phyloP scores from a whole-genome alignment of 2,113 vertebrate genomes.

The Gymnarchus niloticus region DNA sequence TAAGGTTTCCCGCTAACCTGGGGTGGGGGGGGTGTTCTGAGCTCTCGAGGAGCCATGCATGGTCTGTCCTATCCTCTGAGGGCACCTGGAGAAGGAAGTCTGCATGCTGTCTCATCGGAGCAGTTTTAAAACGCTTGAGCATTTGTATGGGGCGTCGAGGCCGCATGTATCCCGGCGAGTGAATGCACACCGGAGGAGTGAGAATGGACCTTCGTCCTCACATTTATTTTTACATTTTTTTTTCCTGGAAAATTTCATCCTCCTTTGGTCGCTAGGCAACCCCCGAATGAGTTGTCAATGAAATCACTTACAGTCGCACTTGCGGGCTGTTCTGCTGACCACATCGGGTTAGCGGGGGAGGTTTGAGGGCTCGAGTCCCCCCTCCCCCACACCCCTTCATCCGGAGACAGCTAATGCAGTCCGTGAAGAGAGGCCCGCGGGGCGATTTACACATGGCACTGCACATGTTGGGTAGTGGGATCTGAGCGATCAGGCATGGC shows the following conservation, averaged over 20 bases:
- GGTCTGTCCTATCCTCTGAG: not conserved
- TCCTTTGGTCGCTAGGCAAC: slow-evolving; percentile 6
- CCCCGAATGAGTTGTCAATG: slow-evolving; percentile 1
- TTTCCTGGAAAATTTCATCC: not conserved
- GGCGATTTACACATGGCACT: not conserved
- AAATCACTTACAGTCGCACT: not conserved
- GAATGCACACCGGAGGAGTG: not conserved
- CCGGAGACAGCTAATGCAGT: too few relatives aligned
- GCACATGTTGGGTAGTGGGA: not conserved
- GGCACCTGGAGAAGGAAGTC: not conserved
- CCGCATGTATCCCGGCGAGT: not conserved
- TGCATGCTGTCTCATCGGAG: not conserved
- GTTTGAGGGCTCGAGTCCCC: not conserved
- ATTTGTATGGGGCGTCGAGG: too few relatives aligned
- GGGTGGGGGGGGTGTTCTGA: too few relatives aligned
- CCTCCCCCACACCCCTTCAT: not conserved
- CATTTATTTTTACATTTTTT: not conserved
- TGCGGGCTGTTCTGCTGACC: not conserved
- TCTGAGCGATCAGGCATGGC: not conserved
- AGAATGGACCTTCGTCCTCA: not conserved
- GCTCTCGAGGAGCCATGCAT: not conserved
- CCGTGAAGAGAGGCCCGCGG: too few relatives aligned
- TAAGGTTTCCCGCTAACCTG: not conserved
- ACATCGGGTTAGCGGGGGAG: not conserved
- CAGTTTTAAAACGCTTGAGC: too few relatives aligned